phyloP scores from a whole-genome alignment of 2,797 vertebrate species.

The Thunnus albacares region DNA sequence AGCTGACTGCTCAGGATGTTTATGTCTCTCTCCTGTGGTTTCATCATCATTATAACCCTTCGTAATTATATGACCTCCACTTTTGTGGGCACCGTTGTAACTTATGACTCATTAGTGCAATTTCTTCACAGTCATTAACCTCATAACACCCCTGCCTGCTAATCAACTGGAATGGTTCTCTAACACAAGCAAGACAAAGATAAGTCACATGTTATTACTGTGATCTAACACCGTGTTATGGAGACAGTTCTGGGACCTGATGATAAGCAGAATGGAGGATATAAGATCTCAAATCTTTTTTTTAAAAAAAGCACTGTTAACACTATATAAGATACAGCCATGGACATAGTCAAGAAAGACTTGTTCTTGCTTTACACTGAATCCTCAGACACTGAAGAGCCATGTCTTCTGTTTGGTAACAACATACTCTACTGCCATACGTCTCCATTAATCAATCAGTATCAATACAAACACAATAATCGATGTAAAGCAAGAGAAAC shows the following conservation, averaged over 20 bases:
- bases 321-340: not conserved
- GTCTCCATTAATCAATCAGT: not conserved
- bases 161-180: conserved; percentile 17
- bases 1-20: conserved; percentile 70
- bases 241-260: not conserved
- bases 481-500: conserved; percentile 27
- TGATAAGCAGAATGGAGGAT: not conserved
- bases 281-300: conserved; percentile 11
- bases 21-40: conserved; percentile 68
- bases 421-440: not conserved
- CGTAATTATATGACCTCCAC: conserved; percentile 69
- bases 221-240: conserved; percentile 15
- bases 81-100: conserved; percentile 42
- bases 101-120: conserved; percentile 77
- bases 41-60: conserved; percentile 72
- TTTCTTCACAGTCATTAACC: conserved; percentile 74
- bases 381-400: not conserved
- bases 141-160: conserved; percentile 36
- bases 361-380: not conserved
- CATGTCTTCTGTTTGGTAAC: not conserved
- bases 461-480: conserved; percentile 23
- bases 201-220: conserved; percentile 15
- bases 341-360: not conserved
- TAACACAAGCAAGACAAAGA: conserved; percentile 15
- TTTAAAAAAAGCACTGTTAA: not conserved